Evolutionary conservation across 2,113 vertebrate genomes (phyloP).

Genomic region (Glareola pratincola): DNA sequence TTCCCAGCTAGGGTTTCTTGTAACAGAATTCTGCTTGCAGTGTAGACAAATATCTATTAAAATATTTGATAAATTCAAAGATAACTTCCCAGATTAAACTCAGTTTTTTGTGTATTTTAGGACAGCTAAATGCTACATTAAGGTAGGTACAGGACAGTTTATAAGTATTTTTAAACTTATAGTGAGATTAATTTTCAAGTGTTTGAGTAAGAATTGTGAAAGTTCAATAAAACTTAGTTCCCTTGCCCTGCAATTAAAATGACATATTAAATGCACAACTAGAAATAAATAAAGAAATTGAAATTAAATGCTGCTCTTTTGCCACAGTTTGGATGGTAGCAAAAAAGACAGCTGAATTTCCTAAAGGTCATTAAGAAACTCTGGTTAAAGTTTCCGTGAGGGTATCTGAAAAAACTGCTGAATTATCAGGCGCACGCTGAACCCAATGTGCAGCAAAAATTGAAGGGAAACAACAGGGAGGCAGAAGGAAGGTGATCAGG

Average conservation of each 20-base stretch:
- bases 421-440: background rate
- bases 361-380: background rate
- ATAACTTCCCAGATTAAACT: background rate
- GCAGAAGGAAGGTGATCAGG: background rate
- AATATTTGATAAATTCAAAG: constrained; percentile 1
- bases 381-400: background rate
- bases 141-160: background rate
- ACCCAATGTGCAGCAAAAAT: background rate
- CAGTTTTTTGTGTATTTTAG: background rate
- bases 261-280: background rate
- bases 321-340: background rate
- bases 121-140: background rate
- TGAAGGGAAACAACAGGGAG: background rate
- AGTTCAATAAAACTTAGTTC: background rate
- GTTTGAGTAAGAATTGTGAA: background rate
- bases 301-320: background rate
- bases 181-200: background rate
- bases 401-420: background rate
- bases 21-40: background rate
- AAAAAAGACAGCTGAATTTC: background rate
- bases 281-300: background rate
- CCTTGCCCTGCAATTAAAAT: background rate
- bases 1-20: background rate
- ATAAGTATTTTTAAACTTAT: background rate
- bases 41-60: background rate